phyloP scores from a whole-genome alignment of 1,140 invertebrate genomes.

The Cotesia typhae region DNA sequence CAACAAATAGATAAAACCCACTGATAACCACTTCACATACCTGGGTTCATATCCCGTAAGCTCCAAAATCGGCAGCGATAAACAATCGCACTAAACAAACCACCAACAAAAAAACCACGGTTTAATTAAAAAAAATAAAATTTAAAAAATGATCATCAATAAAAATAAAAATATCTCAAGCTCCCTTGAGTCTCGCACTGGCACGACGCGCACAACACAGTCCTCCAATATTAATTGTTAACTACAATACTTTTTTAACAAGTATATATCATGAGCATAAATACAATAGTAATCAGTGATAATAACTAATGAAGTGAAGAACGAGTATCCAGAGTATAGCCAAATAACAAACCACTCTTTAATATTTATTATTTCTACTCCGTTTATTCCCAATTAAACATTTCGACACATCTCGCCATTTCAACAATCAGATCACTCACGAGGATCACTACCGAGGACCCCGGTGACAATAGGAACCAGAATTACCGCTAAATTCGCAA shows the following conservation, averaged over 20 bases:
- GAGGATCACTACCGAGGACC: constrained; percentile 22
- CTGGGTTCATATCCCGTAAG: constrained; percentile 63
- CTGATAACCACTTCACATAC: constrained; percentile 48
- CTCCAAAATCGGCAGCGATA: constrained; percentile 52
- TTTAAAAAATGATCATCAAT: too few species aligned
- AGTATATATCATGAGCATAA: too few species aligned
- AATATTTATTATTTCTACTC: background rate
- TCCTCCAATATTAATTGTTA: too few species aligned
- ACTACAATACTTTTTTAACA: too few species aligned
- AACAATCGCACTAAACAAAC: constrained; percentile 38
- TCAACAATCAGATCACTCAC: constrained; percentile 16
- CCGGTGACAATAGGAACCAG: constrained; percentile 26
- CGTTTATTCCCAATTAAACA: background rate
- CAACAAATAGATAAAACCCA: background rate
- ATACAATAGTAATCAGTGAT: too few species aligned
- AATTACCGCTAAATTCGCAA: background rate
- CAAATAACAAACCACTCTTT: too few species aligned
- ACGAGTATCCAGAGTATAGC: too few species aligned
- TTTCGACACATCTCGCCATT: background rate
- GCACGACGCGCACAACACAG: too few species aligned
- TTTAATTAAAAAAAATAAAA: too few species aligned
- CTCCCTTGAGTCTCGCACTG: too few species aligned
- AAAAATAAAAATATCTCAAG: too few species aligned
- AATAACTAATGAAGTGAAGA: too few species aligned
- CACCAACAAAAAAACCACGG: background rate